Evolutionary conservation across 2,888 invertebrate species (phyloP).

Genomic region (Agrenia bidenticulata): DNA sequence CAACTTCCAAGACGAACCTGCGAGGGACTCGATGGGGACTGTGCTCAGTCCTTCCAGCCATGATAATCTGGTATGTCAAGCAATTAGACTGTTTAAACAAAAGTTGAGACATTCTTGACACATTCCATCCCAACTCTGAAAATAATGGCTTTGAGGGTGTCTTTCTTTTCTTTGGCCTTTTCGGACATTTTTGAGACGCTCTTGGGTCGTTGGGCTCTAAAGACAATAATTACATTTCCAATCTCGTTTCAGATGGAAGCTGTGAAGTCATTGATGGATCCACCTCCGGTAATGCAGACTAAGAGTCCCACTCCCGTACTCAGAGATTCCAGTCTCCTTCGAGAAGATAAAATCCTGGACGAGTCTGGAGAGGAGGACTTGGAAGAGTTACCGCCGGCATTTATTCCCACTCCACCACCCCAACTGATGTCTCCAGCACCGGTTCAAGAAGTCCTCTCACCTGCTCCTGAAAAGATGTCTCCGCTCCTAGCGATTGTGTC

Average conservation of each 20-base stretch:
- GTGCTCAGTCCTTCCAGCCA: not conserved
- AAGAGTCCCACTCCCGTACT: not conserved
- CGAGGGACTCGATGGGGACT: too few relatives aligned
- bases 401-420: conserved; percentile 52
- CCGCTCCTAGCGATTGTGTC: conserved; percentile 20
- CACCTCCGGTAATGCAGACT: not conserved
- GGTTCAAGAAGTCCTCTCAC: too few relatives aligned
- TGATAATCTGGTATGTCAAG: not conserved
- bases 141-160: too few relatives aligned
- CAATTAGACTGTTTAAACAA: too few relatives aligned
- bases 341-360: conserved; percentile 18
- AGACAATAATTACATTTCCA: too few relatives aligned
- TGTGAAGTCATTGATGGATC: not conserved
- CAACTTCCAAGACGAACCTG: too few relatives aligned
- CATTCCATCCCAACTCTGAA: too few relatives aligned
- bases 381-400: conserved; percentile 49
- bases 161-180: too few relatives aligned
- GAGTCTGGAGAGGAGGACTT: conserved; percentile 26
- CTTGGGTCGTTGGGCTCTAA: too few relatives aligned
- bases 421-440: not conserved
- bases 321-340: conserved; percentile 19
- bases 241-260: not conserved
- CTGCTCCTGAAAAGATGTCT: not conserved
- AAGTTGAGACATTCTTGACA: too few relatives aligned
- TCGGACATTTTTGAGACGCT: too few relatives aligned